Evolutionary conservation across 2,888 invertebrate species (phyloP), one percentile per base, ranked within the genome.

Genomic region (Ennomos erosarius): DNA sequence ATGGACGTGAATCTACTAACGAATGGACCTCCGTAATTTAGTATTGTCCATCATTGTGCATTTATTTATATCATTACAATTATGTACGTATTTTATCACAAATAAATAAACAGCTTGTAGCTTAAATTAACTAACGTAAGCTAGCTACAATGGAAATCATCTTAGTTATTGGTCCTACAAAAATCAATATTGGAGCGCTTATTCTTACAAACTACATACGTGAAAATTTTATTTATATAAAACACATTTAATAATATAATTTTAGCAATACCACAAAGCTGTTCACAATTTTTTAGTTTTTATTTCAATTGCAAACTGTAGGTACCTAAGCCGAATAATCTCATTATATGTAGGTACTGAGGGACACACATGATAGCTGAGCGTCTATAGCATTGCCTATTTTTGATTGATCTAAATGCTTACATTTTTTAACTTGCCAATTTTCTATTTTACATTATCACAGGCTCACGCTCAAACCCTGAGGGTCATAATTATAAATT

Each of bases 41-140:
- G 83, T 91, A 91, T 92, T 92, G 91, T 92, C 91, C 91, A 88
- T 78, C 42, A 82, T 92, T 92, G 90, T 91, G 91, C 91, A 87
- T 85, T 78, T 76, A 72, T 71, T 79, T 56, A 58, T 62, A 61
- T 58, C n/a, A 75, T 79, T 78, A 81, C 74, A 76, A 72, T 84
- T 85, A 88, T 84, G 82, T 88, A 85, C 84, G 54, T 59, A 55
- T 76, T 79, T 77, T 88, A 88, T 89, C 86, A 88, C 85, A 87
- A 87, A 85, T 66, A 73, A 85, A 60, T 51, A 52, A 85, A 72
- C 60, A 76, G 79, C 79, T 79, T 76, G 75, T 73, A 82, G 80
- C 79, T 70, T 51, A 52, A 68, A 59, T 67, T 75, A 75, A 55
- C 55, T 48, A 13, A 63, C 46, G 51, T 55, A 77, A 80, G 78